These are phyloP conservation scores for Mastigias papua DNA, from an alignment of 30 jellyfish, hydroid and myxozoan species.

Conservation along the genomic window DNA sequence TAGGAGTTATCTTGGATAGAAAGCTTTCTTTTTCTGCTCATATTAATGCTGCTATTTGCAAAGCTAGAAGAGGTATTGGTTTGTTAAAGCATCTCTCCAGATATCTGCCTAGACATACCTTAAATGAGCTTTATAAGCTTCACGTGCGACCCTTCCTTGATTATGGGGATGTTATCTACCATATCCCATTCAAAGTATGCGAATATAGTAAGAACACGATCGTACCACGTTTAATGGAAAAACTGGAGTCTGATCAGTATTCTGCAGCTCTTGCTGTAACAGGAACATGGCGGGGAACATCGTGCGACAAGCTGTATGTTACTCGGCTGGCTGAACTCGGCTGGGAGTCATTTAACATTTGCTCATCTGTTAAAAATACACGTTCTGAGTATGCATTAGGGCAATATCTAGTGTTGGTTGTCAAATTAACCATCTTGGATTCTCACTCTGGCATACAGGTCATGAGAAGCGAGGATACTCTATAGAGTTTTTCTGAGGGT, in stretches of 20 bases:
- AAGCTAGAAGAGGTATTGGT: slow-evolving; percentile 35
- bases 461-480: not conserved
- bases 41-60: slow-evolving; percentile 41
- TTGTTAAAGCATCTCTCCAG: slow-evolving; percentile 10
- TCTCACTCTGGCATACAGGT: too few relatives aligned
- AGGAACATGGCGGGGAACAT: slow-evolving; percentile 60
- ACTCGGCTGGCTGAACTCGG: slow-evolving; percentile 56
- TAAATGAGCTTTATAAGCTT: slow-evolving; percentile 19
- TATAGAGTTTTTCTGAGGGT: slow-evolving; percentile 15
- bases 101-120: slow-evolving; percentile 47
- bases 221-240: slow-evolving; percentile 5
- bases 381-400: slow-evolving; percentile 50
- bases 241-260: slow-evolving; percentile 8
- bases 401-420: slow-evolving; percentile 10
- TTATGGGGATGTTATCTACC: slow-evolving; percentile 26
- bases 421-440: not conserved
- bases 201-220: not conserved
- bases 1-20: slow-evolving; percentile 32
- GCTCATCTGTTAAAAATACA: not conserved
- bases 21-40: slow-evolving; percentile 38
- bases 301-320: slow-evolving; percentile 39
- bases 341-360: slow-evolving; percentile 35
- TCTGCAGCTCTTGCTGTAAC: slow-evolving; percentile 49
- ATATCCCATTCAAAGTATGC: slow-evolving; percentile 9
- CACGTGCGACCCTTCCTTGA: slow-evolving; percentile 20